phyloP scores from a whole-genome alignment of 2,797 vertebrate genomes.

The Cynodonichthys magdalenae region DNA sequence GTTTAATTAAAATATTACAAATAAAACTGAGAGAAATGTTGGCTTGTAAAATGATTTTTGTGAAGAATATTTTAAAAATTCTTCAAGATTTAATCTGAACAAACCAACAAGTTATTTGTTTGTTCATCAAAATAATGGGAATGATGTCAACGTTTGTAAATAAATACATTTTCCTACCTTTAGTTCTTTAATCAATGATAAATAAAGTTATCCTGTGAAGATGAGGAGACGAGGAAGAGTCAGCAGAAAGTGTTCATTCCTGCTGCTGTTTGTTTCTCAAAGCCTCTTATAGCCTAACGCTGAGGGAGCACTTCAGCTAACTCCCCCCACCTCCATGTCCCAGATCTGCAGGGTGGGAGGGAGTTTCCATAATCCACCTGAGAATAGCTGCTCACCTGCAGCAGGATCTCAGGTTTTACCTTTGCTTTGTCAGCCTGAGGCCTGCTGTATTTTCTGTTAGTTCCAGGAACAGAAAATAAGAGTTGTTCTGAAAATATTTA shows the following conservation, averaged over 20 bases:
- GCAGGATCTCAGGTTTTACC: neutral
- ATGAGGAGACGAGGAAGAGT: constrained; percentile 9
- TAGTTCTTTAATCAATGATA: neutral
- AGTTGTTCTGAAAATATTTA: neutral
- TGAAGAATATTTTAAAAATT: no score
- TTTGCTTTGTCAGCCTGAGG: neutral
- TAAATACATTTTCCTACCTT: constrained; percentile 1
- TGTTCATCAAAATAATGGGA: no score
- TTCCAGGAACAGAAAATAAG: no score
- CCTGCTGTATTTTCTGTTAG: no score
- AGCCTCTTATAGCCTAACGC: constrained; percentile 62
- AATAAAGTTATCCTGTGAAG: neutral
- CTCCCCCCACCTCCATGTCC: neutral
- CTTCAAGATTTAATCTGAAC: no score
- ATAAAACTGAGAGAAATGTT: no score
- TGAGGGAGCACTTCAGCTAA: constrained; percentile 46
- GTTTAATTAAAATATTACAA: no score
- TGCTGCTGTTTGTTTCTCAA: constrained; percentile 31
- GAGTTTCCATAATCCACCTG: constrained; percentile 33
- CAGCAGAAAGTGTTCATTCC: constrained; percentile 16
- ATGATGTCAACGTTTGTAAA: neutral
- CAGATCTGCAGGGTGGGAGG: constrained; percentile 13
- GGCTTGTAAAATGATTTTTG: no score
- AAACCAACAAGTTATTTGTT: no score
- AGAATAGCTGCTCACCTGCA: neutral